These are phyloP conservation scores for Corvus moneduloides DNA, from an alignment of 2,113 vertebrate species.

Conservation along the genomic window DNA sequence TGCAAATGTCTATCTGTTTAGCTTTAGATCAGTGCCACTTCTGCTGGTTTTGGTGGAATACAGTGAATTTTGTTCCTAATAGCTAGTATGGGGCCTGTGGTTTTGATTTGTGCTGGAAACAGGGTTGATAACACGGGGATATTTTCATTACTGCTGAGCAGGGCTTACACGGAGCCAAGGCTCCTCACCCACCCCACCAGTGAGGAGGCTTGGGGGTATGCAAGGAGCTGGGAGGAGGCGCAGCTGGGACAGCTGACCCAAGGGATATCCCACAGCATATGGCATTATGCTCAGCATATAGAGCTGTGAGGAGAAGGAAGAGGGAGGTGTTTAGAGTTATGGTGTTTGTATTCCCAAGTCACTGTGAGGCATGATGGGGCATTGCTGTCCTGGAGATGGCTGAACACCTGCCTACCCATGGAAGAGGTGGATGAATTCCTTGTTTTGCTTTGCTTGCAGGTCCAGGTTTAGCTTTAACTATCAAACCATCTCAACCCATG, in stretches of 20 bases:
- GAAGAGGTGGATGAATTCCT: neutral
- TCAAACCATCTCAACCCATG: neutral
- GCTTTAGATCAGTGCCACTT: neutral
- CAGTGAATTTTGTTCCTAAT: neutral
- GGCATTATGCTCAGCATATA: neutral
- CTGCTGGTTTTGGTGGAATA: neutral
- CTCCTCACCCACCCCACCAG: neutral
- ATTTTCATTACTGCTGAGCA: neutral
- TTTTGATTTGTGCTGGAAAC: neutral
- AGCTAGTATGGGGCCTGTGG: neutral
- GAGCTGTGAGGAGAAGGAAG: neutral
- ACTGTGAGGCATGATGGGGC: accelerated
- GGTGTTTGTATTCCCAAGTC: neutral
- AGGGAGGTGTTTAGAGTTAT: neutral
- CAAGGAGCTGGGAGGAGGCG: neutral
- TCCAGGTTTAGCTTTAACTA: neutral
- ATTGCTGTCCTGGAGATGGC: neutral
- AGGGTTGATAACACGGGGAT: neutral
- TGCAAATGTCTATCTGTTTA: neutral
- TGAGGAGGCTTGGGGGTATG: accelerated
- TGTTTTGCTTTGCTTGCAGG: neutral
- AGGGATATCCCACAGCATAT: neutral
- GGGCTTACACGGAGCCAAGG: neutral
- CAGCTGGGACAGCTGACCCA: neutral
- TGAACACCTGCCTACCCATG: neutral